phyloP scores from a whole-genome alignment of 2,888 invertebrate genomes.

The Linyphia triangularis region DNA sequence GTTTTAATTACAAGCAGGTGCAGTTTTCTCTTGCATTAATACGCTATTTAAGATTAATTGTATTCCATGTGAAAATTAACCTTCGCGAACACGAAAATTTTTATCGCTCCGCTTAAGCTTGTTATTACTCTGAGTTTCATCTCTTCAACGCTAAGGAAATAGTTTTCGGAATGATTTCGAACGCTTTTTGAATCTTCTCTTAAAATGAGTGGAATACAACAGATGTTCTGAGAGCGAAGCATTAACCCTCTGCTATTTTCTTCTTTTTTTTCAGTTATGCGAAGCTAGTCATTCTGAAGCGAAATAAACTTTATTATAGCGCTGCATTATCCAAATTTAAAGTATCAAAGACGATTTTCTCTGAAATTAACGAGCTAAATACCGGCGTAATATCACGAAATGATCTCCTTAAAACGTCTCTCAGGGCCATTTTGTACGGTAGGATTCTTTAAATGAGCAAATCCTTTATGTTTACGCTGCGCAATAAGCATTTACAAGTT shows the following conservation, averaged over 20 bases:
- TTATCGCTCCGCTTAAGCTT: constrained; percentile 11
- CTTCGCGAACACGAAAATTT: constrained; percentile 21
- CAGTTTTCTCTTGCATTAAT: constrained; percentile 52
- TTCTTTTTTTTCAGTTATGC: not conserved
- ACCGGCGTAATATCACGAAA: not conserved
- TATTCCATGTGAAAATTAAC: constrained; percentile 49
- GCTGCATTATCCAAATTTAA: not conserved
- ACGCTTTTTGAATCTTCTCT: not conserved
- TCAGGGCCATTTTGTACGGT: not conserved
- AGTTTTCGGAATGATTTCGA: constrained; percentile 3
- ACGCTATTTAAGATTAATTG: constrained; percentile 54
- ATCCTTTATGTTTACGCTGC: not conserved
- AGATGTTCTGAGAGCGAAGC: constrained; percentile 3
- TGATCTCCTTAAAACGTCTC: not conserved
- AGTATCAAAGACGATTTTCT: not conserved
- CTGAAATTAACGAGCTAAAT: not conserved
- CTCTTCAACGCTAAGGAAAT: not conserved
- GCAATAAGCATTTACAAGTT: not conserved
- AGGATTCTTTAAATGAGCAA: not conserved
- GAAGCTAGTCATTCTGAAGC: not conserved
- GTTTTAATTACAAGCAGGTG: constrained; percentile 63
- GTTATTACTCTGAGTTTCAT: constrained; percentile 36
- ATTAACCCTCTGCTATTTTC: not conserved
- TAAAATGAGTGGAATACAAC: not conserved
- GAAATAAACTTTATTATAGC: constrained; percentile 1